These are phyloP conservation scores for Aspidapion aeneum DNA, from an alignment of 2,888 invertebrate species.

Conservation along the genomic window DNA sequence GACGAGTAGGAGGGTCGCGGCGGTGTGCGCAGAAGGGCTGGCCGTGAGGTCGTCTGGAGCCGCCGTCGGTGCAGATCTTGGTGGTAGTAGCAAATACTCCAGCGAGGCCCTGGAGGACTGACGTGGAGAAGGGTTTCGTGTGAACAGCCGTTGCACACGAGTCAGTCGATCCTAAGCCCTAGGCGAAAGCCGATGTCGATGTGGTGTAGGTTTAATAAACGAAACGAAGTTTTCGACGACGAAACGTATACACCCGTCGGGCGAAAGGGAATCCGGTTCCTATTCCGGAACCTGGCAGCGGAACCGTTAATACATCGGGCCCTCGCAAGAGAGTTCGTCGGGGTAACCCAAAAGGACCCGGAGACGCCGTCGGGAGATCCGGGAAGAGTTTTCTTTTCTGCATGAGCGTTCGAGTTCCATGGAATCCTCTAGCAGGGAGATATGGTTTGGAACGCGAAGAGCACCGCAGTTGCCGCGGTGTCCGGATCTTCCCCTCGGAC, in stretches of 20 bases:
- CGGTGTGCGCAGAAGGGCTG: conserved; percentile 60
- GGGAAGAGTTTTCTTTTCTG: conserved; percentile 43
- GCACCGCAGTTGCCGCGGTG: conserved; percentile 50
- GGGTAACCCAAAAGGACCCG: conserved; percentile 20
- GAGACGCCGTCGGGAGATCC: conserved; percentile 13
- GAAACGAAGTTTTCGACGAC: no score
- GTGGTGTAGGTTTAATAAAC: conserved; percentile 29
- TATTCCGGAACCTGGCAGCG: conserved; percentile 59
- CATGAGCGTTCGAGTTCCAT: conserved; percentile 53
- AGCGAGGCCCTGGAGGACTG: conserved; percentile 18
- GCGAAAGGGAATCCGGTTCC: conserved; percentile 17
- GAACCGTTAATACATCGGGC: no score
- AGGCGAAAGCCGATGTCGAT: conserved; percentile 40
- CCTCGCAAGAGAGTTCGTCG: no score
- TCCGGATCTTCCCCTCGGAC: conserved; percentile 48
- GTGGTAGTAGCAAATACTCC: conserved; percentile 49
- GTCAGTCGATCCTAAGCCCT: conserved; percentile 58
- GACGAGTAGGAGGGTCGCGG: conserved; percentile 58
- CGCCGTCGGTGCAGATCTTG: no score
- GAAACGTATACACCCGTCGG: conserved; percentile 15
- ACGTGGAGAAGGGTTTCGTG: conserved; percentile 16
- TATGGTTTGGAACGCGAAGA: conserved; percentile 43
- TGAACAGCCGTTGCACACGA: conserved; percentile 42
- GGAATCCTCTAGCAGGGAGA: conserved; percentile 53
- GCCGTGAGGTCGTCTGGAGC: conserved; percentile 53